Base-by-base conservation (phyloP, 1,140 invertebrate genomes). In the Nylanderia fulva region DNA sequence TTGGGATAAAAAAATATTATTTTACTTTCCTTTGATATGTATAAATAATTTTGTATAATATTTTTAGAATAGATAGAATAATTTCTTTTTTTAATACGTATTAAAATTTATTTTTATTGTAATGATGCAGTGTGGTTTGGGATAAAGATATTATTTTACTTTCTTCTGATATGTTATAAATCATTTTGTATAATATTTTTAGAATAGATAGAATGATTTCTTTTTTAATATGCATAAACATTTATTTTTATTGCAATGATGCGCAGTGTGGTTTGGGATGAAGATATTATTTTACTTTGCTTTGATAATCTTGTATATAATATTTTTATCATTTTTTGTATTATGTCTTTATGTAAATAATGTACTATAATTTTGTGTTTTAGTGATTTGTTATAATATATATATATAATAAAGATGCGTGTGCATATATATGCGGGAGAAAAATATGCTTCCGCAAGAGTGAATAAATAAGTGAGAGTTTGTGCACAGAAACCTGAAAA, bases 381-480 rank as follows among this genome's bases (percentile, higher is more conserved):
- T 8, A 52, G 18, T 68, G 42, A 66, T 52, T 52, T 64, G 13
- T 11, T 68, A 52, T 54, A n/a, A 71, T 68, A n/a, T n/a, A n/a
- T n/a, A n/a, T n/a, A n/a, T n/a, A 15, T 42, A 60, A 33, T 18
- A 24, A 36, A n/a, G 7, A 77, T 36, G 24, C 21, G 18, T 18
- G 0, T 9, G 9, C 45, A 8, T 13, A 0, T 29, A 42, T n/a
- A n/a, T n/a, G n/a, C 0, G 0, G 15, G n/a, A 2, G 27, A 69
- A 21, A 71, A 24, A 82, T 45, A 71, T 71, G 27, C n/a, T 82
- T 82, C 54, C 36, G 66, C n/a, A 18, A 66, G 75, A 66, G 29
- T 77, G n/a, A 69, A 58, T 42, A 80, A 60, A 77, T 9, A 58
- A 82, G 66, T 82, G 77, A 82, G 77, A 82, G 77, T 45, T n/a